Conservation (phyloP, 2,797 vertebrate genomes). For the Pelobates cultripes region DNA sequence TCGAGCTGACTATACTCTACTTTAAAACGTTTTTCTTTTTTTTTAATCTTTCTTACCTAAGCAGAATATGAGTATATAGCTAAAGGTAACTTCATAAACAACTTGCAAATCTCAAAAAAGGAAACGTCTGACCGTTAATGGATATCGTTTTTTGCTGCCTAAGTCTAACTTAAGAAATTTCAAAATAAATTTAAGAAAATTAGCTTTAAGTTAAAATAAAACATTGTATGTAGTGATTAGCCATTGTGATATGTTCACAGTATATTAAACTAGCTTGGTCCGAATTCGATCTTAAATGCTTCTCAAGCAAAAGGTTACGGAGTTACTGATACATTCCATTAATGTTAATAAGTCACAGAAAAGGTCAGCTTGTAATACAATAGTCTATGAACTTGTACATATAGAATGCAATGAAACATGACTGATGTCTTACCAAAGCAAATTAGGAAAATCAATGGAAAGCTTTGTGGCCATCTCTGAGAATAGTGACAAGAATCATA, state of each 20-base stretch:
- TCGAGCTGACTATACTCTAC: too few relatives aligned
- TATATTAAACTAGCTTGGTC: not conserved
- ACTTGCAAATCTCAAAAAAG: too few relatives aligned
- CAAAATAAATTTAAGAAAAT: too few relatives aligned
- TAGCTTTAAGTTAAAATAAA: too few relatives aligned
- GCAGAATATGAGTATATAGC: too few relatives aligned
- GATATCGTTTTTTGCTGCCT: too few relatives aligned
- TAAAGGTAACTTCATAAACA: too few relatives aligned
- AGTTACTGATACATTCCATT: slow-evolving; percentile 11
- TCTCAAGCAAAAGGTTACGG: slow-evolving; percentile 7
- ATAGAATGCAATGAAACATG: slow-evolving; percentile 26
- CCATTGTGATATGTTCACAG: slow-evolving; percentile 1
- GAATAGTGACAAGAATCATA: not conserved
- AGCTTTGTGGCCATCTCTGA: not conserved
- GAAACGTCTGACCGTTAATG: too few relatives aligned
- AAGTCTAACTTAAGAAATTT: too few relatives aligned
- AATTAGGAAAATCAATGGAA: slow-evolving; percentile 30
- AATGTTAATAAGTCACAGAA: slow-evolving; percentile 27
- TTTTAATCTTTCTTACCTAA: too few relatives aligned
- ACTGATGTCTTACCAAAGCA: not conserved
- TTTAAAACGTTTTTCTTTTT: too few relatives aligned
- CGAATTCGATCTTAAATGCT: not conserved
- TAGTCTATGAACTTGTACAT: slow-evolving; percentile 21
- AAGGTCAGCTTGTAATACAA: slow-evolving; percentile 28
- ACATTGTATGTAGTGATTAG: too few relatives aligned